These are phyloP conservation scores for Melanerpes formicivorus DNA, from an alignment of 2,113 vertebrate genomes.

Conservation along the genomic window DNA sequence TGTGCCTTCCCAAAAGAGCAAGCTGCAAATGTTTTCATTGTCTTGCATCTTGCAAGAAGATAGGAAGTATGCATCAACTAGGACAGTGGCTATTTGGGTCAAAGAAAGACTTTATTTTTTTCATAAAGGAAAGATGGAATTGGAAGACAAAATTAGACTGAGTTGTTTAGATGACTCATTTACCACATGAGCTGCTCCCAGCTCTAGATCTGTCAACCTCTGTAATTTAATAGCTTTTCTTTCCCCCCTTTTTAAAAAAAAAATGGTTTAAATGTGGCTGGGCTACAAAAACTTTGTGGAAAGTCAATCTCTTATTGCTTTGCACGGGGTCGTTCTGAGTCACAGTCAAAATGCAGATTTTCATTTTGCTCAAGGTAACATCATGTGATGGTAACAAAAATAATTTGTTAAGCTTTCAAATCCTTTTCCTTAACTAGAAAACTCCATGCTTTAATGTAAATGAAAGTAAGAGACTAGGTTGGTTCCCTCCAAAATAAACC, in stretches of 20 bases:
- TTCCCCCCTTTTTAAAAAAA: too few relatives aligned
- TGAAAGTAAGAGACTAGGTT: not conserved
- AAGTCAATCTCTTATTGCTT: not conserved
- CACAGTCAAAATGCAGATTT: constrained; percentile 20
- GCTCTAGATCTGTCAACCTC: constrained; percentile 16
- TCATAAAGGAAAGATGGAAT: not conserved
- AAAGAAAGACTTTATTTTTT: not conserved
- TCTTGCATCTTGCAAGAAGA: not conserved
- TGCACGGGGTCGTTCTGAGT: constrained; percentile 12
- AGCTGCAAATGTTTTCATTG: not conserved
- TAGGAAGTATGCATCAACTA: not conserved
- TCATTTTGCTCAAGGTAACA: constrained; percentile 7
- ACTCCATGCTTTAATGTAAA: not conserved
- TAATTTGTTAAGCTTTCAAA: not conserved
- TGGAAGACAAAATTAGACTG: not conserved
- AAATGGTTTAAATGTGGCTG: constrained; percentile 4
- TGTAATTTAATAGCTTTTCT: constrained; percentile 8
- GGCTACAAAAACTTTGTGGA: constrained; percentile 37
- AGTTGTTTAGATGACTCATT: constrained; percentile 54
- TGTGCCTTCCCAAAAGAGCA: not conserved
- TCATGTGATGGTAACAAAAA: not conserved
- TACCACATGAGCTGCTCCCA: constrained; percentile 26
- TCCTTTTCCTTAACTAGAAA: not conserved
- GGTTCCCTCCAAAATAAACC: not conserved
- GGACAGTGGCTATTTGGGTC: not conserved